Base-by-base conservation (phyloP, 2,888 invertebrate genomes). In the Lydus trimaculatus region DNA sequence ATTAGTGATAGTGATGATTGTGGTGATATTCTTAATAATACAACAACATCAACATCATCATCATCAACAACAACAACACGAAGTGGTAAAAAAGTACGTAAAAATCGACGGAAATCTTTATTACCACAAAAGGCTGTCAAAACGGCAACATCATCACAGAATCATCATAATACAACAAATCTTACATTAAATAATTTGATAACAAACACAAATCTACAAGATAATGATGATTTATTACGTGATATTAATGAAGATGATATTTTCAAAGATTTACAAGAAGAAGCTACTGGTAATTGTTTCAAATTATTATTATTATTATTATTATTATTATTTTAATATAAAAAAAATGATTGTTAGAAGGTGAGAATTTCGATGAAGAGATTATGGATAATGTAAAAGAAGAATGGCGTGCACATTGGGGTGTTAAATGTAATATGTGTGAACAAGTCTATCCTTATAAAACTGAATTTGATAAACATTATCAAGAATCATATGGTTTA, bases 351-450 rank as follows among this genome's bases (percentile, higher is more conserved):
- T 59, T 70, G 72, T 63, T 43, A 80, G 81, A 80, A 69, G 81
- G 80, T 52, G 79, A 81, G 67, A 79, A 82, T 72, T 71, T 84
- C 64, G 80, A 82, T 74, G 79, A 83, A 68, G 83, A 83, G 69
- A 81, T 82, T n/a, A 85, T 87, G 61, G 86, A 88, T 63, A 86
- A 86, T 72, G 87, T 87, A 4, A 84, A 85, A 73, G 84, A 85
- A 73, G 84, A 84, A 75, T 84, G 83, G 83, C 76, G 83, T 56
- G 81, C 83, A 0, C 83, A 84, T 69, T 85, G 89, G 79, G 89
- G 90, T 4, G 88, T 90, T 13, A 85, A 87, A 69, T 90, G 90
- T 79, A 84, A 85, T 72, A 85, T 86, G 80, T 90, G 90, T 72
- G 84, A 87, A 64, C 82, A 85, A 63, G 82, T 87, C 13, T 88